A percentile compares a stretch with the other conserved stretches of the same genome.
These are phyloP conservation scores for Castor canadensis DNA, from an alignment of 2,113 vertebrate species.

Conservation along the genomic window DNA sequence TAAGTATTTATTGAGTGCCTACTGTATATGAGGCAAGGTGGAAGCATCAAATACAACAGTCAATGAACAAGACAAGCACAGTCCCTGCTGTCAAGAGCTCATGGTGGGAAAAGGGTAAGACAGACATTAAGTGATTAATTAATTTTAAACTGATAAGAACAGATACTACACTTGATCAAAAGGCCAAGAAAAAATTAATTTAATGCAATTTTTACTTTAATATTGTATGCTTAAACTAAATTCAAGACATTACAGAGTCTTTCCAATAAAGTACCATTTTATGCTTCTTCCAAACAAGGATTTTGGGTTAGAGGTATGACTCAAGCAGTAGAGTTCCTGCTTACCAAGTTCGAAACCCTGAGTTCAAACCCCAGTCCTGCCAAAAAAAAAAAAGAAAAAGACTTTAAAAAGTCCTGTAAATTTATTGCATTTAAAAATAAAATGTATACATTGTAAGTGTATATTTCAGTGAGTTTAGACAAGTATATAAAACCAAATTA, in stretches of 20 bases:
- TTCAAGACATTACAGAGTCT: neutral
- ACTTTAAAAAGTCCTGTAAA: neutral
- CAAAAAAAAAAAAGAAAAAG: no score
- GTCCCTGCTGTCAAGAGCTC: neutral
- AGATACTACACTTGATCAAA: no score
- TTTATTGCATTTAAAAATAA: neutral
- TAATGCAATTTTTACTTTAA: conserved; percentile 18
- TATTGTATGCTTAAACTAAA: neutral
- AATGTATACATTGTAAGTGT: neutral
- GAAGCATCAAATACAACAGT: neutral
- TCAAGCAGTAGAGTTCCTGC: neutral
- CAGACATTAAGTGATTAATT: neutral
- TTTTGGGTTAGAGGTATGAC: neutral
- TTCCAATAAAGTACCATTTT: neutral
- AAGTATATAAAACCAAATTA: neutral
- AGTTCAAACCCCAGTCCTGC: neutral
- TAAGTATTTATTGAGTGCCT: neutral
- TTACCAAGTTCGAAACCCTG: neutral
- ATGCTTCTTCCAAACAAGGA: neutral
- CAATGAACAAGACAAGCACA: neutral
- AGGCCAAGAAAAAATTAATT: no score
- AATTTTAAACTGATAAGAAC: neutral
- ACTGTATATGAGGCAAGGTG: neutral
- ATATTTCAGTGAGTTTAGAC: neutral
- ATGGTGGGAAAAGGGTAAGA: neutral